Evolutionary conservation across 1,140 invertebrate genomes (phyloP), one percentile per base, ranked within the genome.

Genomic region (Camponotus floridanus): DNA sequence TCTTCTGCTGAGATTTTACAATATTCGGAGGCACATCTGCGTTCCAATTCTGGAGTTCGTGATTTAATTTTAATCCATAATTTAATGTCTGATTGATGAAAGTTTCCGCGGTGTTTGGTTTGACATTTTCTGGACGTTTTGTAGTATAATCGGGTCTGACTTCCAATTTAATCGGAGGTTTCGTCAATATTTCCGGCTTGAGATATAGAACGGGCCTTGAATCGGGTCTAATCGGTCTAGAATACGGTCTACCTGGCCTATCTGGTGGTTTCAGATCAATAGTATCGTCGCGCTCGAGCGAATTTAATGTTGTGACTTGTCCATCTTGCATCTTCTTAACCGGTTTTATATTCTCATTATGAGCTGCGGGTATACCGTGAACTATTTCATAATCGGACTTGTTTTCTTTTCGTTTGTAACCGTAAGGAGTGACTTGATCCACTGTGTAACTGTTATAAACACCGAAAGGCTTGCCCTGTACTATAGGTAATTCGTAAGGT

Each of bases 401-500:
- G 0, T 21, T 39, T 13, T 87, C 87, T 15, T 87, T 85, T 51
- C 71, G 68, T 51, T 90, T 90, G 21, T 88, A 81, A 26, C 89
- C 92, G 8, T 92, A 92, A 36, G 76, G 67, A 65, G 65, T 84
- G n/a, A 76, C 67, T 4, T 36, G 11, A 11, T 91, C 67, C 1
- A 84, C 83, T 3, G 42, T 18, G 3, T 92, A 65, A 3, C 76
- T 84, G 33, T 76, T 90, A 45, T 94, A 93, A 7, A 93, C 91
- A 6, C 91, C 91, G 42, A 93, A 93, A 0, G 93, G 93, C 57
- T 93, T 92, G 7, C 92, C 92, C 61, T 93, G 90, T 26, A 93
- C 88, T 5, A 92, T 78, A 0, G 93, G 90, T 31, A 86, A 91
- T 26, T 93, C 92, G 55, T 92, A 90, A 13, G 88, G 81, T 59